Percentiles rank a stretch among this genome's conserved stretches.
Evolutionary conservation across 2,888 invertebrate genomes (phyloP).

Genomic region (Tipula lateralis): DNA sequence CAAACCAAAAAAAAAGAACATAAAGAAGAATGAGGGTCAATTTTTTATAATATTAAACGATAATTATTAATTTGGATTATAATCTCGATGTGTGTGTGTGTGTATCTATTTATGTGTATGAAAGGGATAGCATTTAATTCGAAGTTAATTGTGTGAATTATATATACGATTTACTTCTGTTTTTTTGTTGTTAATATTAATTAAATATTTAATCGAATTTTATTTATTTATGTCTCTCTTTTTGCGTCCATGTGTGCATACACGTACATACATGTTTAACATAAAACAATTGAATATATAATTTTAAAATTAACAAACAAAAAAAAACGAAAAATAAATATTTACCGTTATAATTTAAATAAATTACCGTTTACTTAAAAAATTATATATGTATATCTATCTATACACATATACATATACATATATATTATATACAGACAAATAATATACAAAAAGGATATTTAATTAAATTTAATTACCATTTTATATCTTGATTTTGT

Average conservation of each 20-base stretch:
- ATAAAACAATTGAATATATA: conserved; percentile 11
- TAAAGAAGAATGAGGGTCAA: not conserved
- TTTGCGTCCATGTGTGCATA: not conserved
- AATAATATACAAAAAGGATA: not conserved
- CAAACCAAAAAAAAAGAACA: not conserved
- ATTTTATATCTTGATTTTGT: conserved; percentile 19
- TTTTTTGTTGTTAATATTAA: not conserved
- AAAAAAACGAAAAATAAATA: not conserved
- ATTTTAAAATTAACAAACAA: conserved; percentile 9
- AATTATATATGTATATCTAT: not conserved
- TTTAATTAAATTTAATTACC: conserved; percentile 24
- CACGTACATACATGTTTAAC: not conserved
- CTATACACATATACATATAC: not conserved
- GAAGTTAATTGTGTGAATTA: conserved; percentile 11
- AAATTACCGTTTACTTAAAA: not conserved
- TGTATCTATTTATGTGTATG: not conserved
- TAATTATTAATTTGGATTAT: conserved; percentile 9
- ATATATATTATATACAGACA: not conserved
- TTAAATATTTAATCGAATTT: not conserved
- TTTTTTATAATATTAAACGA: conserved; percentile 15
- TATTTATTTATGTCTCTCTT: not conserved
- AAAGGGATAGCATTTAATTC: not conserved
- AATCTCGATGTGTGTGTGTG: not conserved
- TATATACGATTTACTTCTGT: not conserved
- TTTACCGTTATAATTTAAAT: conserved; percentile 4